Percentiles rank a stretch among this genome's conserved stretches.
Conservation (phyloP, 2,113 vertebrate species). For the Sardina pilchardus region DNA sequence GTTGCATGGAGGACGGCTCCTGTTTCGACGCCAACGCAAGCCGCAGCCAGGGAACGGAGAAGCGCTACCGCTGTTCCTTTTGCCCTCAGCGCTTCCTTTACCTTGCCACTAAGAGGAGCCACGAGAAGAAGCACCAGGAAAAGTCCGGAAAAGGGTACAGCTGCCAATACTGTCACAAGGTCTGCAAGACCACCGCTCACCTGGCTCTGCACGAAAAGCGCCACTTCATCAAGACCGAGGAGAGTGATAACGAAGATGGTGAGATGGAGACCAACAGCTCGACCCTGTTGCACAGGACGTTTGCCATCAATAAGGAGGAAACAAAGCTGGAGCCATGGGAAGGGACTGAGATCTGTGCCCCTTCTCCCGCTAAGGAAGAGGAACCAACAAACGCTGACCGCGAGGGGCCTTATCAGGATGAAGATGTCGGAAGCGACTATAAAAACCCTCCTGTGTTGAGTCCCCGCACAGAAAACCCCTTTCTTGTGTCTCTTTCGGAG, state of each 20-base stretch:
- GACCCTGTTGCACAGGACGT: slow-evolving; percentile 40
- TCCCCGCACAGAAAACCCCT: slow-evolving; percentile 43
- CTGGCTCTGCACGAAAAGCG: slow-evolving; percentile 83
- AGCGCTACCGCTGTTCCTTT: slow-evolving; percentile 92
- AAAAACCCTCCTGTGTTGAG: slow-evolving; percentile 54
- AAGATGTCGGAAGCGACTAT: slow-evolving; percentile 47
- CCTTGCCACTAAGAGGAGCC: slow-evolving; percentile 93
- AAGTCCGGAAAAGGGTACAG: slow-evolving; percentile 75
- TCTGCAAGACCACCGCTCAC: slow-evolving; percentile 83
- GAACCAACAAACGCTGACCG: slow-evolving; percentile 34
- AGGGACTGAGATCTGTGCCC: slow-evolving; percentile 51
- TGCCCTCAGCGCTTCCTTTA: slow-evolving; percentile 95
- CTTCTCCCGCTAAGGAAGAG: slow-evolving; percentile 49
- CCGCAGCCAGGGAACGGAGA: slow-evolving; percentile 86
- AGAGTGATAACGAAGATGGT: slow-evolving; percentile 44
- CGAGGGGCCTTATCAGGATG: slow-evolving; percentile 47
- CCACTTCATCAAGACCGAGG: slow-evolving; percentile 76
- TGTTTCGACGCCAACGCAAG: slow-evolving; percentile 82
- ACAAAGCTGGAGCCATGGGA: slow-evolving; percentile 56
- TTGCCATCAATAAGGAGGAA: slow-evolving; percentile 49
- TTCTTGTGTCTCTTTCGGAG: slow-evolving; percentile 49
- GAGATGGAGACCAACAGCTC: slow-evolving; percentile 53
- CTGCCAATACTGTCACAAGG: slow-evolving; percentile 80
- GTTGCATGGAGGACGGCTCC: slow-evolving; percentile 86
- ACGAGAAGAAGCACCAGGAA: slow-evolving; percentile 88